Base-by-base conservation (phyloP, 2,113 vertebrate species). In the Hymenochirus boettgeri region DNA sequence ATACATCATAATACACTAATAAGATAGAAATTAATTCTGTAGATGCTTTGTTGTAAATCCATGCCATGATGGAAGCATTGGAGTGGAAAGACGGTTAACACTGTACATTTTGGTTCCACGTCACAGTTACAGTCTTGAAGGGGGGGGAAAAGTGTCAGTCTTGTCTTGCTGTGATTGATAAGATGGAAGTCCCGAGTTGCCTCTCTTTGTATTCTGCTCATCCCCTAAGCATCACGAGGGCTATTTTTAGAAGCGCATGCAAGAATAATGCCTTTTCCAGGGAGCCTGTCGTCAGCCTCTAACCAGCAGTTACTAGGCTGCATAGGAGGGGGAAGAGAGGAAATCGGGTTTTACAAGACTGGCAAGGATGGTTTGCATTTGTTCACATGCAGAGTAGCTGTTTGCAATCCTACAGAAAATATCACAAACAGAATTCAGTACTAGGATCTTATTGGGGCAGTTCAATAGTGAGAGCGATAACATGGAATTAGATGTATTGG, bases 221-320 rank as follows among this genome's bases (percentile, higher is more conserved):
- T 50, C 46, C 59, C 59, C 59, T 61, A n/a, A 61, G 59, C 59
- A 61, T 61, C 45, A 61, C 45, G 3, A 31, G 26, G 15, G 59
- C 59, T 61, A 61, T 61, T 61, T 61, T 33, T 61, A 61, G 59
- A 22, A 57, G 54, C 29, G 18, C 54, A 61, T 50, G 45, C 59
- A 50, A 22, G 45, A 50, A 61, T 50, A 50, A 61, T 61, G 31
- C 46, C 26, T 50, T 22, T 61, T 57, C 26, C 54, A 57, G 54
- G 54, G 54, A 57, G 54, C 54, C 54, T 57, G 54, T 35, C 29
- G 26, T 29, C 59, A 17, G 42, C 45, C 59, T 61, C 59, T 39
- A 33, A 60, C 21, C 39, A 27, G 42, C 59, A 61, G 59, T 61
- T 61, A 61, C 59, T 33, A 61, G 59, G 59, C 59, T 50, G 59